Evolutionary conservation across 1,140 invertebrate species (phyloP), one percentile per base, ranked within the genome.

Genomic region (Probaryconus sp.): DNA sequence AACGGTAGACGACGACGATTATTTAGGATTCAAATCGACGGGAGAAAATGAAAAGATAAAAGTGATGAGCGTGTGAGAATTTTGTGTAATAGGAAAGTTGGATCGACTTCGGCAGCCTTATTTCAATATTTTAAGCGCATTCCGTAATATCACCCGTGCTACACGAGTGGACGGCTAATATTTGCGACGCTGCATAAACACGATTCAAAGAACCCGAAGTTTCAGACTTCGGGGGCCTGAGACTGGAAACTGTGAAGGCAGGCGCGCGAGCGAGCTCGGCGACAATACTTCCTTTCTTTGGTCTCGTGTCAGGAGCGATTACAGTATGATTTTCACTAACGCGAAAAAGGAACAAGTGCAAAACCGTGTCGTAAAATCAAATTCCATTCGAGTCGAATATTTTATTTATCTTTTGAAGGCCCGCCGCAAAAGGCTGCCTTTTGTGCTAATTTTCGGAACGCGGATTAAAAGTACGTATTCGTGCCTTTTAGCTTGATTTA

Each of bases 111-210:
- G 31, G n/a, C 31, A 3, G 31, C 11, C 31, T 35, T 35, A 14
- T 35, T 35, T 35, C 31, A 35, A 35, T 35, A 35, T 35, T 35
- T 35, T 14, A 35, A 35, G 31, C 31, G 31, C 13, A 14, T 35
- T 11, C 31, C 31, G 2, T 14, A 35, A 35, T 35, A 35, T 35
- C 31, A 30, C 28, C 28, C 9, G 28, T 30, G 28, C 28, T 30
- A 30, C 28, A 30, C 9, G 9, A 30, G 28, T 30, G 31, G 31
- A 11, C 11, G 11, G 31, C 31, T 2, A 35, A 13, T 13, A 11
- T 35, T 35, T 13, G 13, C 4, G 31, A 11, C 31, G 31, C 10
- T 35, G 31, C 31, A 35, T 35, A 35, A 35, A 35, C 31, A 14
- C 31, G 31, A 35, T 35, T 35, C 10, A 13, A 2, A 11, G 31